phyloP scores from a whole-genome alignment of 1,140 invertebrate species.

The Anastrepha ludens region DNA sequence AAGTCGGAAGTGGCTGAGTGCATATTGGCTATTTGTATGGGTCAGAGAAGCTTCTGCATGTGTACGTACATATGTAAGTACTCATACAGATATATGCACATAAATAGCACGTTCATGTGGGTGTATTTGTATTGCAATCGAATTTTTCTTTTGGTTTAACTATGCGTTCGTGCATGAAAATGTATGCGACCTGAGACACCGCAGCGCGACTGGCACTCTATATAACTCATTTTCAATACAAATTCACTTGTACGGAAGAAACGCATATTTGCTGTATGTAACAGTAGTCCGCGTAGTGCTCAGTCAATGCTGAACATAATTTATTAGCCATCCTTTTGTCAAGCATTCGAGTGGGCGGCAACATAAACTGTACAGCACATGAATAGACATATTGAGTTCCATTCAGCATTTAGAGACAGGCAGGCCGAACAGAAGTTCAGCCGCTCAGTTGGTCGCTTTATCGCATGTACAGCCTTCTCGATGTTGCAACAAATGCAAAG shows the following conservation, averaged over 20 bases:
- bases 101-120: not conserved
- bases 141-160: conserved; percentile 4
- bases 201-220: conserved; percentile 3
- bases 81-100: not conserved
- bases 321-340: conserved; percentile 24
- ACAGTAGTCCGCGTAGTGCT: not conserved
- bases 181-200: not conserved
- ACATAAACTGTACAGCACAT: not conserved
- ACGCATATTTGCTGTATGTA: not conserved
- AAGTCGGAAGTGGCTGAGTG: not conserved
- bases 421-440: not conserved
- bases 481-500: not conserved
- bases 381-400: conserved; percentile 21
- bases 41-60: not conserved
- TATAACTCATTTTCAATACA: not conserved
- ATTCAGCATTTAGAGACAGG: not conserved
- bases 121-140: not conserved
- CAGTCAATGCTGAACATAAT: conserved; percentile 22
- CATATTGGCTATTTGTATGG: not conserved
- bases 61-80: not conserved
- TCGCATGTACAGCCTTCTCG: not conserved
- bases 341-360: conserved; percentile 13
- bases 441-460: not conserved
- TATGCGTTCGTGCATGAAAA: conserved; percentile 21
- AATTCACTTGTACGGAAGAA: not conserved